These are phyloP conservation scores for Oreochromis spilurus DNA, from an alignment of 2,113 vertebrate genomes.

Conservation along the genomic window DNA sequence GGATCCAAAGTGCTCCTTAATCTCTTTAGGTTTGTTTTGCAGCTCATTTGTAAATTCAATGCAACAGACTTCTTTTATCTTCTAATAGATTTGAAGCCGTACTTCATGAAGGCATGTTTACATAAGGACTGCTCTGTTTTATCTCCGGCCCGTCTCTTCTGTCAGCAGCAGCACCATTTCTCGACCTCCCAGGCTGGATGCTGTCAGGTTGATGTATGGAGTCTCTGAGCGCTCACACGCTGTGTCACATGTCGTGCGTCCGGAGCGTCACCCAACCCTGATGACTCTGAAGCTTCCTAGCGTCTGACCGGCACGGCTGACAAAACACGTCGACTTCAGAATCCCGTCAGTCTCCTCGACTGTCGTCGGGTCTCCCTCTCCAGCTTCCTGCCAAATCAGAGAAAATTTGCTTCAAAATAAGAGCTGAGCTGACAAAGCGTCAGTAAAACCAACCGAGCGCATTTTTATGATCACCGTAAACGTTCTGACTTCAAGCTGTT, in stretches of 20 bases:
- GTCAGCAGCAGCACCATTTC: neutral
- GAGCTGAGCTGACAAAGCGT: neutral
- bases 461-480: neutral
- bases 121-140: neutral
- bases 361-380: neutral
- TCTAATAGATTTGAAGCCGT: neutral
- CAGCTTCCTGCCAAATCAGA: neutral
- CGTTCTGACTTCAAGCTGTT: neutral
- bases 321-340: neutral
- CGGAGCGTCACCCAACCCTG: neutral
- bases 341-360: neutral
- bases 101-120: neutral
- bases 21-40: neutral
- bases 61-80: neutral
- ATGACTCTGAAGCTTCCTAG: neutral
- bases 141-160: neutral
- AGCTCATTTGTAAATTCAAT: neutral
- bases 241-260: neutral
- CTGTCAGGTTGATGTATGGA: slow-evolving; percentile 5
- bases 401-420: neutral
- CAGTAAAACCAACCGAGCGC: neutral
- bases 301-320: neutral
- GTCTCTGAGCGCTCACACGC: neutral
- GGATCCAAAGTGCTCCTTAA: neutral
- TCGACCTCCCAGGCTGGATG: neutral